A percentile compares a stretch with the other conserved stretches of the same genome.
Evolutionary conservation across 2,113 vertebrate genomes (phyloP).

Genomic region (Pterocles orientalis): DNA sequence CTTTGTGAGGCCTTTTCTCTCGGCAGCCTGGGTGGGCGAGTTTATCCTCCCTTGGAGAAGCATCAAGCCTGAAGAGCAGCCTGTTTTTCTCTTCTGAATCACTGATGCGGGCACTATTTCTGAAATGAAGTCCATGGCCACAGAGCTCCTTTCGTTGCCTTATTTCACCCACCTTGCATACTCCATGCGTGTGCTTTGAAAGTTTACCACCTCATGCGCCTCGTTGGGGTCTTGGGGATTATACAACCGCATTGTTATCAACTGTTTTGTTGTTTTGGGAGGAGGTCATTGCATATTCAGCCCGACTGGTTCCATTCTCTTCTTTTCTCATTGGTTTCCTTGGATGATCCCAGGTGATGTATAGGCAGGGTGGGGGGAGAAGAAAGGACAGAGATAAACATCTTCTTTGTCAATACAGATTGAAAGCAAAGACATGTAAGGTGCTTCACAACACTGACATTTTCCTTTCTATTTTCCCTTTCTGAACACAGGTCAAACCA

Average conservation of each 20-base stretch:
- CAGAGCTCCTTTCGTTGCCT: slow-evolving; percentile 37
- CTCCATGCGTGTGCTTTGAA: slow-evolving; percentile 52
- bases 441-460: background rate
- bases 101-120: slow-evolving; percentile 66
- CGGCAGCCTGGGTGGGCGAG: slow-evolving; percentile 52
- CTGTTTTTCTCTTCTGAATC: slow-evolving; percentile 78
- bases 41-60: slow-evolving; percentile 67
- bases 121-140: slow-evolving; percentile 66
- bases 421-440: background rate
- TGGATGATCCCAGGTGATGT: background rate
- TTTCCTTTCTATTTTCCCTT: background rate
- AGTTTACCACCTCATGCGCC: slow-evolving; percentile 56
- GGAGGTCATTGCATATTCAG: slow-evolving; percentile 98
- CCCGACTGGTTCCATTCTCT: slow-evolving; percentile 91
- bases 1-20: slow-evolving; percentile 68
- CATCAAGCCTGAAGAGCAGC: slow-evolving; percentile 75
- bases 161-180: slow-evolving; percentile 56
- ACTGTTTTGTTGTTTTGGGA: slow-evolving; percentile 88
- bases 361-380: background rate
- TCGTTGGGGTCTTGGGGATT: slow-evolving; percentile 49
- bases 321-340: slow-evolving; percentile 98
- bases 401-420: background rate
- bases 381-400: slow-evolving; percentile 50
- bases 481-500: background rate
- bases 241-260: slow-evolving; percentile 90